A percentile compares a stretch with the other conserved stretches of the same genome.
Evolutionary conservation across 2,113 vertebrate genomes (phyloP).

Genomic region (Archocentrus centrarchus): DNA sequence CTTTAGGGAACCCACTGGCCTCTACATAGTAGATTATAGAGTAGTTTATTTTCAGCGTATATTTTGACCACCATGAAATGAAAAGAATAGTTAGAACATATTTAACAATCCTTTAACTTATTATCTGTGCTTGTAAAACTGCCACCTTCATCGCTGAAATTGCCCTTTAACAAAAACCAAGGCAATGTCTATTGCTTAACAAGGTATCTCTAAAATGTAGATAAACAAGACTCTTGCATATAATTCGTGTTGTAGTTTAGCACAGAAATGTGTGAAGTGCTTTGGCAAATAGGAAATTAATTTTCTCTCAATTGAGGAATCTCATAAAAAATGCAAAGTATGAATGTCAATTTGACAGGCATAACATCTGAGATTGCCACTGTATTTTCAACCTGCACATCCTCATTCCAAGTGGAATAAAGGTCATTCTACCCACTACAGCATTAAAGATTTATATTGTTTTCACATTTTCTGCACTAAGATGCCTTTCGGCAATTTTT

Average conservation of each 20-base stretch:
- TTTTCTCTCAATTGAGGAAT: background rate
- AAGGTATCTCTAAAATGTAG: background rate
- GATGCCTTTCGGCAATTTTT: constrained; percentile 60
- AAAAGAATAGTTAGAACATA: background rate
- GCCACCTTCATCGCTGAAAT: background rate
- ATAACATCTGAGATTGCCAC: background rate
- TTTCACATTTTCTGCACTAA: constrained; percentile 51
- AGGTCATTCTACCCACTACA: constrained; percentile 26
- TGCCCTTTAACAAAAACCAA: background rate
- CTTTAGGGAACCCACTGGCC: background rate
- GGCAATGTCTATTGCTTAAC: background rate
- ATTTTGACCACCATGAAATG: background rate
- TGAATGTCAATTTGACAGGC: background rate
- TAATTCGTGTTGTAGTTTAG: background rate
- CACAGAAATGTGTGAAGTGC: background rate
- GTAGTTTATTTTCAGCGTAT: background rate
- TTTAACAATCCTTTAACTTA: background rate
- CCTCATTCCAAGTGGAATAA: constrained; percentile 39
- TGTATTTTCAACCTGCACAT: background rate
- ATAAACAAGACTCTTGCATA: background rate
- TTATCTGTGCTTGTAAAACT: background rate
- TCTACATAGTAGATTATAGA: background rate
- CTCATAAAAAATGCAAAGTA: background rate
- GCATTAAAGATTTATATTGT: constrained; percentile 65
- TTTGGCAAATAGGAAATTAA: background rate